Conservation (phyloP, 1,140 invertebrate species). For the Limonius californicus region DNA sequence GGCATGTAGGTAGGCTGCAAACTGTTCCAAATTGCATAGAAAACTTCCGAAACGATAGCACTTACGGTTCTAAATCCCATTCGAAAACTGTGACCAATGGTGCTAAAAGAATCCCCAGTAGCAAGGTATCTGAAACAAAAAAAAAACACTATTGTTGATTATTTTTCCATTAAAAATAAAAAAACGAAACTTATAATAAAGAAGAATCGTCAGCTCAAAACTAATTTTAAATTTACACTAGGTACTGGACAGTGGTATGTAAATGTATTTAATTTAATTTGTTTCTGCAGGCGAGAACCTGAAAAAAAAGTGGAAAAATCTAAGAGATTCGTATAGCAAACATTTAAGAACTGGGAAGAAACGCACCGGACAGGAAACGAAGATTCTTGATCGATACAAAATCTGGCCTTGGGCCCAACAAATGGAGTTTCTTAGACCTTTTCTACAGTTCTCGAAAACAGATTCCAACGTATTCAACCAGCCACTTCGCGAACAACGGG, state of each 20-base stretch:
- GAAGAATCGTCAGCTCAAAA: no score
- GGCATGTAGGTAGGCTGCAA: background rate
- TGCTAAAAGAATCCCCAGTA: background rate
- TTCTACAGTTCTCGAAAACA: conserved; percentile 15
- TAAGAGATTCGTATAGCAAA: conserved; percentile 15
- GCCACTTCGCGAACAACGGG: background rate
- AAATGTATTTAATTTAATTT: background rate
- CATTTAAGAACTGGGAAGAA: conserved; percentile 14
- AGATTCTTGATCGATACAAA: conserved; percentile 17
- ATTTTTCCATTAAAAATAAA: no score
- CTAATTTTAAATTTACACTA: background rate
- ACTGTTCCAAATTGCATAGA: background rate
- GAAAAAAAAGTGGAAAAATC: conserved; percentile 17
- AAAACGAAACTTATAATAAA: no score
- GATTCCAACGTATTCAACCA: background rate
- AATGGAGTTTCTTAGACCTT: conserved; percentile 19
- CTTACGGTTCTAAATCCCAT: conserved; percentile 12
- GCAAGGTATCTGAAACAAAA: conserved; percentile 12
- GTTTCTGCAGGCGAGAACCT: conserved; percentile 10
- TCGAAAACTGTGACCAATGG: conserved; percentile 6
- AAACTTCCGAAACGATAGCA: conserved; percentile 13
- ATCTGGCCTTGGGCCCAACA: conserved; percentile 23
- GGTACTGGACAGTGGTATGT: background rate
- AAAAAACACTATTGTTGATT: background rate
- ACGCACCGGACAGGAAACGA: conserved; percentile 16